phyloP scores from a whole-genome alignment of 2,797 vertebrate species.

The Typhlichthys subterraneus region DNA sequence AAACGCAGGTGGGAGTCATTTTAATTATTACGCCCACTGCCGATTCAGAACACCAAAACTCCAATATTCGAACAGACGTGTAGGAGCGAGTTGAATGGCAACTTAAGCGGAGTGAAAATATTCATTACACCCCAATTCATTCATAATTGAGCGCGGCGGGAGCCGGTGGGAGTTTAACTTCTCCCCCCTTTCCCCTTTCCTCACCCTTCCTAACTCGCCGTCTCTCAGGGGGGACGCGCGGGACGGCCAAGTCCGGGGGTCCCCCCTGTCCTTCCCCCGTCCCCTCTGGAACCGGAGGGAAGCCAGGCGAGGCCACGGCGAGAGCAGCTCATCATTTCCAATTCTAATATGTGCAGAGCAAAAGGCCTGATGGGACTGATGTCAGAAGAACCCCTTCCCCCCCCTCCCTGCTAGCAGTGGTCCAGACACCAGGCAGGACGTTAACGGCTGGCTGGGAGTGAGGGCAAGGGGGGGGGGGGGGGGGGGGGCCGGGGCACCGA shows the following conservation, averaged over 20 bases:
- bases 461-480: conserved; percentile 64
- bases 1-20: too few species aligned
- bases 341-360: conserved; percentile 90
- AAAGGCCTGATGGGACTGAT: conserved; percentile 90
- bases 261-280: conserved; percentile 62
- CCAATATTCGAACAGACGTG: conserved; percentile 82
- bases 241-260: conserved; percentile 60
- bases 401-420: conserved; percentile 82
- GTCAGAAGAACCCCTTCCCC: conserved; percentile 70
- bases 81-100: conserved; percentile 88
- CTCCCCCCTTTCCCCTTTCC: conserved; percentile 63
- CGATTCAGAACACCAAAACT: conserved; percentile 57
- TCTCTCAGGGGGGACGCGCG: conserved; percentile 81
- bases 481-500: conserved; percentile 42
- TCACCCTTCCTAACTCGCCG: conserved; percentile 54
- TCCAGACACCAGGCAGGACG: conserved; percentile 91
- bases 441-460: conserved; percentile 85
- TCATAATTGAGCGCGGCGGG: conserved; percentile 92
- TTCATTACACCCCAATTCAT: conserved; percentile 98
- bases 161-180: conserved; percentile 80
- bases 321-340: conserved; percentile 98
- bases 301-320: conserved; percentile 86
- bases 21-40: too few species aligned
- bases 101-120: conserved; percentile 84
- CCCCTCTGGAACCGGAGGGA: conserved; percentile 75